Evolutionary conservation across 2,888 invertebrate genomes (phyloP), one percentile per base, ranked within the genome.

Genomic region (Ormyrus rosae): DNA sequence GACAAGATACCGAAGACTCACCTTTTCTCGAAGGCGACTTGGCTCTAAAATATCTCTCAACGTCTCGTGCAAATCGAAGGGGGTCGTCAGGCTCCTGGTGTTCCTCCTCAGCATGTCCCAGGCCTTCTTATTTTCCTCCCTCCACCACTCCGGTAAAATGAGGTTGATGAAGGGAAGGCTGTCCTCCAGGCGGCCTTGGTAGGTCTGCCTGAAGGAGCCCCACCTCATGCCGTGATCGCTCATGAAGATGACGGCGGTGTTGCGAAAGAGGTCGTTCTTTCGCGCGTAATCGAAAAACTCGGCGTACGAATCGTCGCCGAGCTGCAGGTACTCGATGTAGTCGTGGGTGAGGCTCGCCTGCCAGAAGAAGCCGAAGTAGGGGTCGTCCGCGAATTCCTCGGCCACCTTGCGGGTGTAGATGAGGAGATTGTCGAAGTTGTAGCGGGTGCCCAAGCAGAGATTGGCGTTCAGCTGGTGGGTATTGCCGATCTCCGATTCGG

Each of bases 141-240:
- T 92, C 91, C 97, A 96, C 92, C 95, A 95, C 11, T 92, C 89
- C 0, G 98, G 98, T 80, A 97, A 89, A 5, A 94, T 89, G 1
- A 96, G 90, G 85, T 95, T 94, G 53, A 97, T 92, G 83, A 97
- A 94, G 0, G 98, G 98, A 77, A 97, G 92, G 65, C 97, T 93
- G 88, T 97, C 98, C 90, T 98, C 98, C 87, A 98, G 92, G 87
- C 95, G 93, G 1, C 96, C 96, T 91, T 97, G 96, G 90, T 95
- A 96, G 0, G 97, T 97, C 84, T 93, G 92, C 9, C 97, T 93
- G 84, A 97, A 96, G 7, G 92, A 93, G 2, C 97, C 98, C 95
- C 96, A 97, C 81, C 98, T 92, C 83, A 97, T 94, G 0, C 98
- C 98, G 87, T 98, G 98, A 88, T 98, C 98, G 89, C 97, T 97